These are phyloP conservation scores for Lepidochitona cinerea DNA, from an alignment of 2,888 invertebrate species.

Conservation along the genomic window DNA sequence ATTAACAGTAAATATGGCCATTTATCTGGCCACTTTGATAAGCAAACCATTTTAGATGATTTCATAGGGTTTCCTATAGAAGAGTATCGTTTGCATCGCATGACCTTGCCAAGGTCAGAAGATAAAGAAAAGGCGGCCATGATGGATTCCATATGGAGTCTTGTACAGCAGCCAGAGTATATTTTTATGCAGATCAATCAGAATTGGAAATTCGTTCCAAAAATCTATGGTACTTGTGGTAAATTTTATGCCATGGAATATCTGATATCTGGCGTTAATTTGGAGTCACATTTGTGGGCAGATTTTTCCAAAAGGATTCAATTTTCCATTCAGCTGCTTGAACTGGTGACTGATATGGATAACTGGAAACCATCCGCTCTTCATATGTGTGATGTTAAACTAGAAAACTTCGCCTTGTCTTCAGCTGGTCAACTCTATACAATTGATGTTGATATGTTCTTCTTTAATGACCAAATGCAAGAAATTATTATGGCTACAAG, in stretches of 20 bases:
- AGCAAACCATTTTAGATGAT: slow-evolving; percentile 10
- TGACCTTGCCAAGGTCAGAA: not conserved
- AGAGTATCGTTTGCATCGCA: slow-evolving; percentile 14
- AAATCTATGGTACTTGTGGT: slow-evolving; percentile 79
- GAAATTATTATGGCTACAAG: slow-evolving; percentile 30
- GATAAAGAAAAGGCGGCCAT: slow-evolving; percentile 11
- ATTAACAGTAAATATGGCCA: no score
- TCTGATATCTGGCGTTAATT: slow-evolving; percentile 62
- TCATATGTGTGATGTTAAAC: slow-evolving; percentile 80
- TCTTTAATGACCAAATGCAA: slow-evolving; percentile 73
- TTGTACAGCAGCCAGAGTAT: slow-evolving; percentile 80
- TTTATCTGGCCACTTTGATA: no score
- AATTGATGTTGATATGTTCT: slow-evolving; percentile 78
- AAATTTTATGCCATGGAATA: slow-evolving; percentile 79
- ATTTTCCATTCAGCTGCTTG: slow-evolving; percentile 74
- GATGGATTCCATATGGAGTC: slow-evolving; percentile 75
- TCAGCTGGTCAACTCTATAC: slow-evolving; percentile 71
- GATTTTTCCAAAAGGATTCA: slow-evolving; percentile 48
- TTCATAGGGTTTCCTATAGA: slow-evolving; percentile 25
- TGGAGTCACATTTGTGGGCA: slow-evolving; percentile 43
- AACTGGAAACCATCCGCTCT: slow-evolving; percentile 75
- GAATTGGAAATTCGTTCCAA: slow-evolving; percentile 78
- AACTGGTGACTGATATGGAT: slow-evolving; percentile 77
- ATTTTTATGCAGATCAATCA: slow-evolving; percentile 76
- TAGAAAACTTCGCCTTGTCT: slow-evolving; percentile 78